Percentiles rank a stretch among this genome's conserved stretches.
phyloP scores from a whole-genome alignment of 2,888 invertebrate genomes.

The Taenaris catops region DNA sequence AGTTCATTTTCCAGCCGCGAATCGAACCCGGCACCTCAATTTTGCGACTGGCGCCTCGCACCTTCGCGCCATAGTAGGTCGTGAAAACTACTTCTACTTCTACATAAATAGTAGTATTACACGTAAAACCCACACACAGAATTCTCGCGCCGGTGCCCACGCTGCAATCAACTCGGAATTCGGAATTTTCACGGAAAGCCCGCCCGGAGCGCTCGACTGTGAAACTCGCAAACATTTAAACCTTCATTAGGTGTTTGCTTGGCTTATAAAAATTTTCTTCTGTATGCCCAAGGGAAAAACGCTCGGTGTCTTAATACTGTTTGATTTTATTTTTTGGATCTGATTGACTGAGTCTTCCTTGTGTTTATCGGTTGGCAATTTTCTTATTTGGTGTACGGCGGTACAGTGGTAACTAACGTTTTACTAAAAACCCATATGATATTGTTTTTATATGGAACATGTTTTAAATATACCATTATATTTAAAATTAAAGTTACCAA shows the following conservation, averaged over 20 bases:
- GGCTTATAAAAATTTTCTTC: constrained; percentile 51
- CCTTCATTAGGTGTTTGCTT: constrained; percentile 69
- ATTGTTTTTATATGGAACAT: too few relatives aligned
- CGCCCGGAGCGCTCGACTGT: constrained; percentile 38
- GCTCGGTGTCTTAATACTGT: constrained; percentile 21
- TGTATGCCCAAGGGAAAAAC: constrained; percentile 24
- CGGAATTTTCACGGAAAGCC: constrained; percentile 32
- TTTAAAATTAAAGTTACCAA: too few relatives aligned
- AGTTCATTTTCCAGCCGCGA: too few relatives aligned
- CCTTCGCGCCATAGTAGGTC: too few relatives aligned
- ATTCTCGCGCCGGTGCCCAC: constrained; percentile 9
- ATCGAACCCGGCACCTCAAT: too few relatives aligned
- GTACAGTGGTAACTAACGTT: too few relatives aligned
- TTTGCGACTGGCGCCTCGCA: too few relatives aligned
- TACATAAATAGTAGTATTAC: constrained; percentile 7
- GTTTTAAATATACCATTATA: too few relatives aligned
- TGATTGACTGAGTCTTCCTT: too few relatives aligned
- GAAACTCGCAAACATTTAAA: constrained; percentile 62
- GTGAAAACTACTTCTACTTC: constrained; percentile 2
- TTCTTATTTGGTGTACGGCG: too few relatives aligned
- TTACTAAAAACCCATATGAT: too few relatives aligned
- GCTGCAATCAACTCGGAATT: constrained; percentile 33
- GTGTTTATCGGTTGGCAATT: too few relatives aligned
- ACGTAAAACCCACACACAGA: constrained; percentile 8
- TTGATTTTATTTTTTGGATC: constrained; percentile 13